Base-by-base conservation (phyloP, 2,797 vertebrate genomes). In the Eidolon dupreanum region DNA sequence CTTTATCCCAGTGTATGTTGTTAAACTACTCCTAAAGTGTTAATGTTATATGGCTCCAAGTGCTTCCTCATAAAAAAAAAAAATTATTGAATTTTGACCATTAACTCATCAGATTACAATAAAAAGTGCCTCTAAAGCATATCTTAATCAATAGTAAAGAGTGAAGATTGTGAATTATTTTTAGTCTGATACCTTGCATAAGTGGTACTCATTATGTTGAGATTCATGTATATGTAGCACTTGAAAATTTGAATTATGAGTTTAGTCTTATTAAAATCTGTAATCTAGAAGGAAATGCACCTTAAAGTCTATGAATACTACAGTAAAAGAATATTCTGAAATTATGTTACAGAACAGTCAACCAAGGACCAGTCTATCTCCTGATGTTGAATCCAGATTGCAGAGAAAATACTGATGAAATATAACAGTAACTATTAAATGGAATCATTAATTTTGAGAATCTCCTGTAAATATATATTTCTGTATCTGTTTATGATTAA, bases 401-500 rank as follows among this genome's bases (percentile, higher is more conserved):
- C 98, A 98, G 88, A 99, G 98, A 97, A 99, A 97, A 98, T 97
- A 97, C 74, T 99, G 97, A 99, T 77, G 36, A 81, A 43, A 59
- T 68, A 49, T 94, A 81, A 92, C n/a, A 94, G 65, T 89, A 81
- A 70, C 75, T 97, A 90, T 90, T 93, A 57, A 84, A 96, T 73
- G 89, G 77, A 75, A 90, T 85, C 82, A 96, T 85, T 83, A 87
- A 74, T 81, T 94, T 97, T 96, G 46, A 91, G 77, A 70, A 63
- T 73, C 28, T 82, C 73, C 92, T 75, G 3, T 96, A 85, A 95
- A 93, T 97, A 95, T 93, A 57, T 96, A 78, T 93, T 81, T 96
- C 81, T 94, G 36, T 8, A 95, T 93, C 97, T 89, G 38, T 92
- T 96, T 43, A 84, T 41, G 38, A 86, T 96, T 53, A 96, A 97